phyloP scores from a whole-genome alignment of 64 coral and sea anemone species.

The Catalaphyllia jardinei region DNA sequence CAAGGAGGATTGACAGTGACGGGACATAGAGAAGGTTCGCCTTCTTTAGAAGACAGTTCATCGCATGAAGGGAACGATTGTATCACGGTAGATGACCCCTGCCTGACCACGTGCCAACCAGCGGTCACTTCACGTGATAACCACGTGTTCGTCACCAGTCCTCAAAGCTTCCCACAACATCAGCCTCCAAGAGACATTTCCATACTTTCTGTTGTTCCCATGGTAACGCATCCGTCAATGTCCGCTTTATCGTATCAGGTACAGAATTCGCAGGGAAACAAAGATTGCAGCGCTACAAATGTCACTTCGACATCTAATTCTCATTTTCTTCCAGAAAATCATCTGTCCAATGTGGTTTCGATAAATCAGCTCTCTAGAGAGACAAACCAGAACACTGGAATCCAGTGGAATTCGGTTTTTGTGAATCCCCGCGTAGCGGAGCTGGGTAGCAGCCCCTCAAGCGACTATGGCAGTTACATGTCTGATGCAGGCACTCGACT shows the following conservation, averaged over 20 bases:
- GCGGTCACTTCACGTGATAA: background rate
- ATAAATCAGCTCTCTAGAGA: conserved; percentile 7
- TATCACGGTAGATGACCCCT: background rate
- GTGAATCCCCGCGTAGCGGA: conserved; percentile 22
- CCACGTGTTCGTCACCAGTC: conserved; percentile 20
- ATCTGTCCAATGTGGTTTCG: background rate
- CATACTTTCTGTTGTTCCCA: conserved; percentile 27
- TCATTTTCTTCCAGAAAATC: conserved; percentile 29
- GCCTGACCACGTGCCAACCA: background rate
- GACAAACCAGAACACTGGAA: background rate
- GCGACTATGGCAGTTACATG: conserved; percentile 70
- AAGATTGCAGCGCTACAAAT: background rate
- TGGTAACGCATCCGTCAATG: conserved; percentile 22
- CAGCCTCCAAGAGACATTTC: conserved; percentile 28
- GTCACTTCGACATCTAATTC: conserved; percentile 5
- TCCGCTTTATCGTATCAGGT: conserved; percentile 18
- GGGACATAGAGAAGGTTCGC: conserved; percentile 33
- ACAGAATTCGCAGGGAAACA: background rate
- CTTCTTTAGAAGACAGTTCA: conserved; percentile 17
- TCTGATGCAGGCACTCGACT: conserved; percentile 48
- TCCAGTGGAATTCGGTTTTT: conserved; percentile 36
- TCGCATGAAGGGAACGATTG: background rate
- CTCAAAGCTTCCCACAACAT: background rate
- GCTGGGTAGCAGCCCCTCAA: conserved; percentile 46
- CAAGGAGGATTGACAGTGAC: conserved; percentile 42